A percentile compares a stretch with the other conserved stretches of the same genome.
phyloP scores from a whole-genome alignment of 2,797 vertebrate genomes.

The Cyclura pinguis region DNA sequence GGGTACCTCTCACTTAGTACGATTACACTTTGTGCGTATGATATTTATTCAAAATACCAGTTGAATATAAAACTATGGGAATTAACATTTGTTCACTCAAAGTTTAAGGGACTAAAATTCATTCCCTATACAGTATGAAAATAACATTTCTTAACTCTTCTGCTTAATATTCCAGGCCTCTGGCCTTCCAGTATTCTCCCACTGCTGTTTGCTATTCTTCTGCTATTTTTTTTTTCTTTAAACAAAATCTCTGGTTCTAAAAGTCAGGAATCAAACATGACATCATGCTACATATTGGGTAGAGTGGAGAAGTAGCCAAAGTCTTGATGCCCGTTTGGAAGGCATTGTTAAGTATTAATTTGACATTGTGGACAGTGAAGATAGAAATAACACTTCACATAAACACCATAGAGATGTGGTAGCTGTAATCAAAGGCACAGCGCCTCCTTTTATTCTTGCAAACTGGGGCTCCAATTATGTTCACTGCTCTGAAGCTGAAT shows the following conservation, averaged over 20 bases:
- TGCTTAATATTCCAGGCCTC: conserved; percentile 8
- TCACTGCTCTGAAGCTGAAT: conserved; percentile 76
- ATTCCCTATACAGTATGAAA: conserved; percentile 21
- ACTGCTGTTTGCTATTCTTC: conserved; percentile 27
- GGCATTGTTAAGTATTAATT: conserved; percentile 73
- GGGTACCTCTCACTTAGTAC: neutral
- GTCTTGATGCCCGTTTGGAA: conserved; percentile 69
- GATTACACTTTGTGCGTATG: neutral
- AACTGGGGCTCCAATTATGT: conserved; percentile 72
- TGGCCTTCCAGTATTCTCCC: conserved; percentile 42
- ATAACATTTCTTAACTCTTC: conserved; percentile 39
- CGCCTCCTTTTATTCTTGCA: conserved; percentile 69
- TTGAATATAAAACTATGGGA: neutral
- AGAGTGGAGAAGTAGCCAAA: conserved; percentile 58
- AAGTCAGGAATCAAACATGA: conserved; percentile 58
- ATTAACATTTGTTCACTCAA: neutral
- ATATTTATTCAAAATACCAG: neutral
- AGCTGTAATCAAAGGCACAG: conserved; percentile 72
- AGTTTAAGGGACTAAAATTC: conserved; percentile 22
- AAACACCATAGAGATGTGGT: conserved; percentile 71
- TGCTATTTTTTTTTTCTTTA: conserved; percentile 30
- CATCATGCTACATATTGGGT: conserved; percentile 63
- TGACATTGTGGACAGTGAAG: conserved; percentile 68
- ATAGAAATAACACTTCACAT: conserved; percentile 75
- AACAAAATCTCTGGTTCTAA: conserved; percentile 37